Evolutionary conservation across 1,140 invertebrate genomes (phyloP), one percentile per base, ranked within the genome.

Genomic region (Hirudo medicinalis): DNA sequence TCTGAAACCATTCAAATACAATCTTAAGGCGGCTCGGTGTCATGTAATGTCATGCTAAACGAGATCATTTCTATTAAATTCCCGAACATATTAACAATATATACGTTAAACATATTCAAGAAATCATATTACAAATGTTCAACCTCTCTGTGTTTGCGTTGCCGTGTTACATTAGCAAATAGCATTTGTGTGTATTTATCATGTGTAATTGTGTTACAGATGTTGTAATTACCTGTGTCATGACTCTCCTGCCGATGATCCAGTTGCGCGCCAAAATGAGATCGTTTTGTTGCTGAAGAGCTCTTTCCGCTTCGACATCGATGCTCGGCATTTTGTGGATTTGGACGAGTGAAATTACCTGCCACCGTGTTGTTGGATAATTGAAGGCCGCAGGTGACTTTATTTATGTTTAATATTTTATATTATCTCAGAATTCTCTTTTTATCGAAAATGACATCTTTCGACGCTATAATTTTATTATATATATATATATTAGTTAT

Each of bases 281-380:
- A 25, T 63, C 57, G 19, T 63, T 25, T 32, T 22, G 57, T 15
- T 63, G 22, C 57, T 25, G 22, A 20, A 25, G 29, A 20, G 57
- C 29, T n/a, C 19, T 32, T 13, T 63, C 57, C 8, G 57, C 22
- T 25, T 63, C 57, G 0, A 63, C 20, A n/a, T 63, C 57, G 22
- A 63, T 32, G 15, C 57, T 63, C 29, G 57, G 57, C 57, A 63
- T 63, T 63, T 63, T 75, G 55, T 49, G 54, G 19, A 60, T 40
- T 25, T 55, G 40, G 2, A 54, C 57, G 67, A 71, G 4, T 17
- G 22, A 54, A 11, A 43, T 43, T n/a, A 43, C n/a, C 43, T 22
- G 49, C 63, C 49, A 25, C 11, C 15, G 11, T 9, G 72, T 0
- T 49, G 32, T 27, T 49, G 29, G 11, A 8, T 13, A 63, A 63